Percentiles rank a stretch among this genome's conserved stretches.
Evolutionary conservation across 2,888 invertebrate genomes (phyloP).

Genomic region (Apotomis turbidana): DNA sequence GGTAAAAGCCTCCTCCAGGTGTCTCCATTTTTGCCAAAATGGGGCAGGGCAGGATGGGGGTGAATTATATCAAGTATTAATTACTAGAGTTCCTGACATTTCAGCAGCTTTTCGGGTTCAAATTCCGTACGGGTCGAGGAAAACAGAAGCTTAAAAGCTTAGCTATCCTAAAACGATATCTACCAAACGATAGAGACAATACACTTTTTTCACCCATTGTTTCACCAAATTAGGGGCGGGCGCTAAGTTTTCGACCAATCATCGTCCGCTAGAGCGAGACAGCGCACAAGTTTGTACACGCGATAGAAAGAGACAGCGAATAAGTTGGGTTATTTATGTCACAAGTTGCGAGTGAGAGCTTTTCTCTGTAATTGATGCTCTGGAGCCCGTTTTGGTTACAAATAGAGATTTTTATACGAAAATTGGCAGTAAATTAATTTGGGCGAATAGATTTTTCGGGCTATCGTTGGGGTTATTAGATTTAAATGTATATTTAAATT

Average conservation of each 20-base stretch:
- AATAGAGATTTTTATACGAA: constrained; percentile 31
- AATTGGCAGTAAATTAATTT: constrained; percentile 21
- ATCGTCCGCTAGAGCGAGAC: constrained; percentile 43
- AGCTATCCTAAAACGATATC: constrained; percentile 26
- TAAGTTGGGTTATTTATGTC: constrained; percentile 38
- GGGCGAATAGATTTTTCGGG: not conserved
- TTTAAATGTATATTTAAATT: too few relatives aligned
- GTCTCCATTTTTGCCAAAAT: too few relatives aligned
- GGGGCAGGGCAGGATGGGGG: too few relatives aligned
- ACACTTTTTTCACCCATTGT: constrained; percentile 48
- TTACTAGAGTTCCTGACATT: too few relatives aligned
- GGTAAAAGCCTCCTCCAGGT: too few relatives aligned
- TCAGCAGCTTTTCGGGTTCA: too few relatives aligned
- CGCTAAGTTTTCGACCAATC: constrained; percentile 50
- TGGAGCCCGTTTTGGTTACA: constrained; percentile 30
- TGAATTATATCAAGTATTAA: too few relatives aligned
- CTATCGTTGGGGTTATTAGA: not conserved
- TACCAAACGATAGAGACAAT: constrained; percentile 33
- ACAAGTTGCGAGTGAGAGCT: constrained; percentile 38
- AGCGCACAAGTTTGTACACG: constrained; percentile 17
- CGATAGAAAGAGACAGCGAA: constrained; percentile 41
- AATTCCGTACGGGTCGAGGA: too few relatives aligned
- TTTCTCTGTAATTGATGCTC: constrained; percentile 36
- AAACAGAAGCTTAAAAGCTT: not conserved
- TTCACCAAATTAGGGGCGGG: constrained; percentile 49